Evolutionary conservation across 2,888 invertebrate species (phyloP), one percentile per base, ranked within the genome.

Genomic region (Eupithecia subumbrata): DNA sequence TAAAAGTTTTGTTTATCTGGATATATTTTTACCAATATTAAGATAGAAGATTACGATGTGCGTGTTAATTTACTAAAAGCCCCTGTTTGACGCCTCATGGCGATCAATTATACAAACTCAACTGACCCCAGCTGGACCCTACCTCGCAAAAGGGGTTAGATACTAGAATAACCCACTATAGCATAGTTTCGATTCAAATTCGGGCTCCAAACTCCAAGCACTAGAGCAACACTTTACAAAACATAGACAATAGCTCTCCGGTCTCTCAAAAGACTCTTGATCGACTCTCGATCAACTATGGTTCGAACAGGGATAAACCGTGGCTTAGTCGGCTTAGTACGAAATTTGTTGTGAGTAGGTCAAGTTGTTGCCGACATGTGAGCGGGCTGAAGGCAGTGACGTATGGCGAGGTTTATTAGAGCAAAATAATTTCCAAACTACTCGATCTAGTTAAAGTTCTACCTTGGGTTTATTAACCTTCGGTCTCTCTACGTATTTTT

Each of bases 291-390:
- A 70, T 84, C 77, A 73, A 80, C 76, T 78, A 76, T 78, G 72
- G 77, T 76, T 80, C 80, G 79, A 84, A 83, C 82, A 82, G 77
- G 79, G 82, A 83, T 86, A 85, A 84, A 84, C 84, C 81, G 82
- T 78, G 84, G 85, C 82, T 83, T 82, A 89, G 86, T 85, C 78
- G 83, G 85, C 82, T 83, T 82, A 89, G 86, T 86, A 85, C 79
- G 82, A 88, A 89, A 88, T 87, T 86, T 85, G 84, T 82, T 85
- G 85, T 81, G 84, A 87, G 81, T 87, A 85, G 88, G 88, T 88
- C 89, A 88, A 89, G 88, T 84, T 72, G 82, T 76, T 78, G 75
- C 78, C 79, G 76, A 80, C 79, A 79, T 82, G 81, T 76, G 66
- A 72, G 71, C 67, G 43, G 52, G 22, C 7, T 71, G 74, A 79